Base-by-base conservation (phyloP, 1,140 invertebrate species). In the Calliphora vicina region DNA sequence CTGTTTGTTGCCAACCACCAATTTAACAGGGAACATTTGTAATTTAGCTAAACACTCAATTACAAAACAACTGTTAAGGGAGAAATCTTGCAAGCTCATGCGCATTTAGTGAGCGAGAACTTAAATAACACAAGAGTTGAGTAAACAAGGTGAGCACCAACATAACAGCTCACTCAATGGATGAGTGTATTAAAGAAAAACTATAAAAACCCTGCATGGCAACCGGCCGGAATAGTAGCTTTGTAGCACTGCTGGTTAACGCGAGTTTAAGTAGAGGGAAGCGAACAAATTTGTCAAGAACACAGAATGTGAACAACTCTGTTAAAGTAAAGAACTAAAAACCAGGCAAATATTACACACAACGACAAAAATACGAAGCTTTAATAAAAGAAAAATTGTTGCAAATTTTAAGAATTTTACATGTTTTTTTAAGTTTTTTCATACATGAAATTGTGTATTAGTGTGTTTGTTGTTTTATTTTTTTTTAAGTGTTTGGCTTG, bases 141-240 rank as follows among this genome's bases (percentile, higher is more conserved):
- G 61, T 23, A 67, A 8, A n/a, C n/a, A n/a, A 8, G 35, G 6
- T 35, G 35, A 25, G n/a, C n/a, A n/a, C n/a, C n/a, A n/a, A n/a
- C n/a, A n/a, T n/a, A 67, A 67, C 2, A 67, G 8, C 20, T 67
- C 23, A 23, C 61, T 67, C 61, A 67, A 23, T 8, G n/a, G 6
- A 6, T 67, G 61, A 67, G 20, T 67, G n/a, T 67, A 20, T 67
- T 5, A 67, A 78, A 78, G 74, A 43, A 78, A 78, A 78, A 13
- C 35, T 78, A 78, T 81, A 78, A 78, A 78, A 78, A 78, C 74
- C 74, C 74, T 43, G 74, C 74, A 78, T 78, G 42, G 74, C 80
- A 81, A 72, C 82, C 82, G 82, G 82, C 82, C 82, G 82, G 82
- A 78, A 83, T 76, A 83, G 82, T 83, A 83, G 72, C 73, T 76